Evolutionary conservation across 2,888 invertebrate genomes (phyloP).

Genomic region (Idaea biselata): DNA sequence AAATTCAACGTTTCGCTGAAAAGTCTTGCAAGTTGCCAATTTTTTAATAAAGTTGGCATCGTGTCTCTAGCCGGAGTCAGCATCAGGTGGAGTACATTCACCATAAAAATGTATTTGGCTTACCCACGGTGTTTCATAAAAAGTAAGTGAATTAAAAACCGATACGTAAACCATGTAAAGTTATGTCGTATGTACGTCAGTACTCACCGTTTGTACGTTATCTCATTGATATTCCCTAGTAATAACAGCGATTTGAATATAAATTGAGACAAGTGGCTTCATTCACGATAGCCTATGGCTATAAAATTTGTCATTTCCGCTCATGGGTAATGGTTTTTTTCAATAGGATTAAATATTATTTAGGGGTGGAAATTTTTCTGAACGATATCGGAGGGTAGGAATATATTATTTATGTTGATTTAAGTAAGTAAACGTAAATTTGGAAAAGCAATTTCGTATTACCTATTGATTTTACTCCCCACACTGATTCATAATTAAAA

Average conservation of each 20-base stretch:
- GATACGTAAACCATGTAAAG: constrained; percentile 20
- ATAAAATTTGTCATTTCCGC: constrained; percentile 47
- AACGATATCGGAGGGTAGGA: constrained; percentile 21
- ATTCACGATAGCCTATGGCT: constrained; percentile 43
- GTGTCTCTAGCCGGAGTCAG: constrained; percentile 9
- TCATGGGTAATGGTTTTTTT: constrained; percentile 45
- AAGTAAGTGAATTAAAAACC: constrained; percentile 26
- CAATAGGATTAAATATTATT: constrained; percentile 28
- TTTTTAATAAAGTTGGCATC: constrained; percentile 24
- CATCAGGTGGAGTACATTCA: constrained; percentile 16
- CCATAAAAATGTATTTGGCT: constrained; percentile 10
- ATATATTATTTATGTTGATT: constrained; percentile 20
- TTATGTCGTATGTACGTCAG: constrained; percentile 7
- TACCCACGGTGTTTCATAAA: constrained; percentile 22
- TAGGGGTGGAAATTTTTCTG: constrained; percentile 29
- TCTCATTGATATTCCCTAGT: constrained; percentile 52
- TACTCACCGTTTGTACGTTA: constrained; percentile 21
- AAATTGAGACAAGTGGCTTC: constrained; percentile 52
- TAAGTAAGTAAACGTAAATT: neutral
- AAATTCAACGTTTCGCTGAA: constrained; percentile 22
- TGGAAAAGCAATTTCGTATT: neutral
- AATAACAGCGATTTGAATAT: constrained; percentile 53
- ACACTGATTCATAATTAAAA: neutral
- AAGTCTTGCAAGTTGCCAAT: constrained; percentile 23
- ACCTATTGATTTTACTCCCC: neutral